Conservation (phyloP, 2,888 invertebrate species). For the Oligia strigilis region DNA sequence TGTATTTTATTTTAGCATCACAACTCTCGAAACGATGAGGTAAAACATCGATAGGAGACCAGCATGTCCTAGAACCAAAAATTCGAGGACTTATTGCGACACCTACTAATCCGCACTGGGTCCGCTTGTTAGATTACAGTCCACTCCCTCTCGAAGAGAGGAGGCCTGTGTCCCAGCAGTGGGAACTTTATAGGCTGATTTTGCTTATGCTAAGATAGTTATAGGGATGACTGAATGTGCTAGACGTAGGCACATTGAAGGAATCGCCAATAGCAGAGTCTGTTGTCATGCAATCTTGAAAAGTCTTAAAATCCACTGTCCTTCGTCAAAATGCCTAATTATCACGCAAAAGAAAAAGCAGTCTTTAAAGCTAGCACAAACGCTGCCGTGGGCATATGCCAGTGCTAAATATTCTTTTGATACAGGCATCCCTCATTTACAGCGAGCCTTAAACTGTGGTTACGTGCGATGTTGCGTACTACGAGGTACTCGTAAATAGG, state of each 20-base stretch:
- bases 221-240: neutral
- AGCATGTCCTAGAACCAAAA: neutral
- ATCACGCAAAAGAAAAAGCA: constrained; percentile 6
- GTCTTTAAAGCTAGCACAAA: constrained; percentile 12
- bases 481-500: constrained; percentile 39
- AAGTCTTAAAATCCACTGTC: neutral
- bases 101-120: neutral
- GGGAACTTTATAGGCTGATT: neutral
- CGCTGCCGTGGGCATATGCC: neutral
- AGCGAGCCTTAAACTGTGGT: constrained; percentile 25
- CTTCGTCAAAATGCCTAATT: constrained; percentile 14
- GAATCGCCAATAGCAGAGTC: neutral
- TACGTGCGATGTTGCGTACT: constrained; percentile 26
- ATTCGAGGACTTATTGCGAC: neutral
- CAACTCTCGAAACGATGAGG: neutral
- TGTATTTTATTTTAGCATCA: neutral
- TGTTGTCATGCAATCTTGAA: neutral
- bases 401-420: constrained; percentile 60
- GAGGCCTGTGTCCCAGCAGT: neutral
- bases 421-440: constrained; percentile 45
- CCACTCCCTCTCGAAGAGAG: neutral
- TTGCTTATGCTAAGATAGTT: neutral
- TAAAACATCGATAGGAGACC: neutral
- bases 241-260: neutral
- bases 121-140: neutral